Conservation (phyloP, 2,888 invertebrate species). For the Malthinus flaveolus region DNA sequence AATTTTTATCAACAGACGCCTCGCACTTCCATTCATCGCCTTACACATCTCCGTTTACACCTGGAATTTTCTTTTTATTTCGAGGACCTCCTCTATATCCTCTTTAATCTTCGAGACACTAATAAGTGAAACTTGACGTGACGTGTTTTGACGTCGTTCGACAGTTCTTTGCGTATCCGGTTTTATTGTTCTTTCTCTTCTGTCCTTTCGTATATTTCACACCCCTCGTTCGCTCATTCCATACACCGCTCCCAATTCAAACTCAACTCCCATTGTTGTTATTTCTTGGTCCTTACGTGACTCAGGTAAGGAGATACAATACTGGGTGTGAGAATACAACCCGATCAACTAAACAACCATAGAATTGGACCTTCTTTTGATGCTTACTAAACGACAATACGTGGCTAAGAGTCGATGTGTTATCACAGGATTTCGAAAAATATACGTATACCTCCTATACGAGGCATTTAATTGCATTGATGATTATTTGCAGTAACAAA, state of each 20-base stretch:
- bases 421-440: too few species aligned
- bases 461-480: too few species aligned
- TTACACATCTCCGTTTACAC: constrained; percentile 31
- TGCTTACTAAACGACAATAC: too few species aligned
- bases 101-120: constrained; percentile 6
- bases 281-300: constrained; percentile 29
- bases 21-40: constrained; percentile 36
- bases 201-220: constrained; percentile 18
- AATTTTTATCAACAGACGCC: constrained; percentile 43
- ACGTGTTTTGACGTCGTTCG: constrained; percentile 41
- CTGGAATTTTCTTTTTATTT: constrained; percentile 25
- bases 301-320: constrained; percentile 30
- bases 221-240: constrained; percentile 25
- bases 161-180: constrained; percentile 38
- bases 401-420: too few species aligned
- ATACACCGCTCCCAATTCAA: constrained; percentile 24
- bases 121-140: constrained; percentile 29
- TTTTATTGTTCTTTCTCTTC: constrained; percentile 26
- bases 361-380: too few species aligned
- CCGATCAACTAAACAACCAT: too few species aligned
- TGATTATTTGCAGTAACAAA: too few species aligned
- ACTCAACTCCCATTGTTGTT: constrained; percentile 7
- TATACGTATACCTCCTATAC: too few species aligned
- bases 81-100: neutral
- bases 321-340: constrained; percentile 22